These are phyloP conservation scores for Odontomyia ornata DNA, from an alignment of 2,888 invertebrate species.

Conservation along the genomic window DNA sequence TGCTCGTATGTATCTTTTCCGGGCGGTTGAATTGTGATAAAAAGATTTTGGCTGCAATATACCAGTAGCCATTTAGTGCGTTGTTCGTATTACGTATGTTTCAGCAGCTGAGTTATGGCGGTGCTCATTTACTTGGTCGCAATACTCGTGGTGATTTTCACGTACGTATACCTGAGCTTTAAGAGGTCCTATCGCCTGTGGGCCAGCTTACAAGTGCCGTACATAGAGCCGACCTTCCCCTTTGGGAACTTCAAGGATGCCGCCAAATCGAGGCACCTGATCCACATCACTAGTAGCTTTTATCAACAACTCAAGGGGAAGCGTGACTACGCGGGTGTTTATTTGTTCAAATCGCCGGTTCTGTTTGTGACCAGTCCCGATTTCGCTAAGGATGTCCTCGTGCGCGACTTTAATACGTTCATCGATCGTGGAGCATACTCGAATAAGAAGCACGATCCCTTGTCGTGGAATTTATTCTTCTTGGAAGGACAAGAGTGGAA, in stretches of 20 bases:
- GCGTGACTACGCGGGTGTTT: conserved; percentile 47
- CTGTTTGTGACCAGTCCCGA: conserved; percentile 47
- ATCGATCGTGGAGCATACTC: conserved; percentile 50
- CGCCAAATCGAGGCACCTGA: conserved; percentile 42
- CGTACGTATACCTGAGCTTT: conserved; percentile 25
- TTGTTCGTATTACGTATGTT: not conserved
- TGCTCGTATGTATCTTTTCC: not conserved
- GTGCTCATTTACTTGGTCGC: conserved; percentile 28
- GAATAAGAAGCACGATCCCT: conserved; percentile 50
- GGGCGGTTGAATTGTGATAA: not conserved
- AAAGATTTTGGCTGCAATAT: not conserved
- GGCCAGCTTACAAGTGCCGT: conserved; percentile 45
- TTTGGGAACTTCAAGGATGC: conserved; percentile 47
- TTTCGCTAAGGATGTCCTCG: conserved; percentile 48
- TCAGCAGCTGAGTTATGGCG: conserved; percentile 15
- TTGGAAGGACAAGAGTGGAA: conserved; percentile 50
- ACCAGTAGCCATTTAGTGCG: not conserved
- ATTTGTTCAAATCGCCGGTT: conserved; percentile 45
- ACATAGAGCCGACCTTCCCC: conserved; percentile 48
- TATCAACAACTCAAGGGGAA: conserved; percentile 49
- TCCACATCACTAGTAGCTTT: conserved; percentile 22
- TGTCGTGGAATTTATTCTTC: conserved; percentile 50
- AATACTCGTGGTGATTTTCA: not conserved
- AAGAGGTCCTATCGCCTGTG: conserved; percentile 34
- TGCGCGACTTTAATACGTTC: conserved; percentile 49